Evolutionary conservation across 2,888 invertebrate species (phyloP), one percentile per base, ranked within the genome.

Genomic region (Thyatira batis): DNA sequence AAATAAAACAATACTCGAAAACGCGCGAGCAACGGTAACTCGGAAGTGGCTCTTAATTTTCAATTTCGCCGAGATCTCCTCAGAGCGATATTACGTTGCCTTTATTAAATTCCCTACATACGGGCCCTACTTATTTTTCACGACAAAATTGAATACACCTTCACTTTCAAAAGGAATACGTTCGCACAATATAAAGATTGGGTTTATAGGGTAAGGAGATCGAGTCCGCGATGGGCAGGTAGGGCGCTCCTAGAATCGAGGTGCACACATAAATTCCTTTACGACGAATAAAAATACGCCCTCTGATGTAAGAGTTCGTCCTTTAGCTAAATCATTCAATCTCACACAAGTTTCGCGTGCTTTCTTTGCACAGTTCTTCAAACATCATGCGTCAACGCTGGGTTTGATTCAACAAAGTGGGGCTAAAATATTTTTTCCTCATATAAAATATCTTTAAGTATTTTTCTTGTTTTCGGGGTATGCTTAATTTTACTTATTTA

Each of bases 201-300:
- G 81, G 80, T 87, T 85, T 84, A 84, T 83, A 76, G 82, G 71
- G 71, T 73, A 79, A 78, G 73, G 73, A 73, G 79, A 79, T 82
- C 65, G 80, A 74, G 75, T 68, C 65, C 70, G 64, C 73, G 71
- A 73, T 76, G 77, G 73, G 71, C 82, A 78, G 78, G 80, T 72
- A 75, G 61, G 67, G 66, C 27, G 48, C 4, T 48, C 69, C 69
- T 73, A 65, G 65, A 69, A 77, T 75, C 72, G 76, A 72, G 69
- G 65, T 62, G 67, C 61, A 69, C 80, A 80, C 83, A 83, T 88
- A 89, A 87, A 89, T 81, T 82, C 76, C 81, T 87, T 87, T 87
- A 89, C 85, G 88, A 86, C 84, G 82, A 83, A 87, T 87, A 88
- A 89, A 85, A 88, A 82, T 81, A 81, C 79, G 77, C 73, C 77